Base-by-base conservation (phyloP, 2,113 vertebrate genomes). In the Rhea americana region DNA sequence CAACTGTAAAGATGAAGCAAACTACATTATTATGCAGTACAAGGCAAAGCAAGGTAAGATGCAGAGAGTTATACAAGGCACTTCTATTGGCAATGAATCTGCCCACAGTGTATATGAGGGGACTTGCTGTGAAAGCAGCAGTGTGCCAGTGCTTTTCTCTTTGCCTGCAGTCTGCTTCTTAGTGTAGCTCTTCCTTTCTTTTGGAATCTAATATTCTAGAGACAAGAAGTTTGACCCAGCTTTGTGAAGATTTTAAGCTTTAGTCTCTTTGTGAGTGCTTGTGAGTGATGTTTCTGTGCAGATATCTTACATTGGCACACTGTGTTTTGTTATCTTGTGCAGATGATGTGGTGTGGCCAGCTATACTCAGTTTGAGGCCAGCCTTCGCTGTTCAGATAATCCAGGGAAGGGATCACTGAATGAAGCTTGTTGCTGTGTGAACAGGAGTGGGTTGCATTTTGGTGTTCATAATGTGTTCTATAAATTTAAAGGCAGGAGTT, bases 71-170 rank as follows among this genome's bases (percentile, higher is more conserved):
- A 82, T 73, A 70, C n/a, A 82, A 76, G 59, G 39, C 53, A 76
- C 25, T 93, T 85, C 41, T 45, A 10, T 89, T 82, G 87, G 55
- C 45, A 68, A 13, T 79, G 79, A 79, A 92, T 74, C 24, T 85
- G 58, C 58, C 47, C 50, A 58, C 39, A 35, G 41, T 70, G 50
- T 68, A 85, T 73, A 50, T 62, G 63, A 90, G 82, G 83, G 47
- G 71, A 51, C 41, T 82, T 90, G 85, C 80, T 80, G 76, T 85
- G 65, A 91, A 71, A 90, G 79, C 72, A 85, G 8, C n/a, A 62
- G 11, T 22, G 48, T 30, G 50, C 55, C 92, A n/a, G 73, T 62
- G 22, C 24, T 73, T 73, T 79, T 48, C n/a, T 25, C 71, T 32
- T 91, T 61, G n/a, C 3, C 53, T 28, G 11, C 21, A 68, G 5